Evolutionary conservation across 2,888 invertebrate genomes (phyloP).

Genomic region (Cataglyphis albicans): DNA sequence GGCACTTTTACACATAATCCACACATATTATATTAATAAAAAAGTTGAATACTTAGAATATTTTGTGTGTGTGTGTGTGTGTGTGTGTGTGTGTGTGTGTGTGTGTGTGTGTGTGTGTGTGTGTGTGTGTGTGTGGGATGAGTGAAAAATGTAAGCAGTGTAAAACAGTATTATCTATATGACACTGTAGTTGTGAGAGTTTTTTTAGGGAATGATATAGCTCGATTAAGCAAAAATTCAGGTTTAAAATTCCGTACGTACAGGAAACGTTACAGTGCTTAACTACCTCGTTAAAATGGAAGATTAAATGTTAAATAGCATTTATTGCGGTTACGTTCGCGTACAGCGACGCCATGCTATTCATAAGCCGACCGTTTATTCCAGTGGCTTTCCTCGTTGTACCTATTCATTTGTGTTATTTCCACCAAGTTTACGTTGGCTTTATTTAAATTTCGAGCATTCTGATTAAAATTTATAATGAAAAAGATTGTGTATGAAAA

Average conservation of each 20-base stretch:
- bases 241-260: slow-evolving; percentile 25
- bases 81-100: no score
- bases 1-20: neutral
- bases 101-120: no score
- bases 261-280: slow-evolving; percentile 40
- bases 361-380: slow-evolving; percentile 53
- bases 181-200: neutral
- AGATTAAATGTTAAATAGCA: slow-evolving; percentile 57
- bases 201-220: slow-evolving; percentile 29
- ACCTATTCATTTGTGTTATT: slow-evolving; percentile 55
- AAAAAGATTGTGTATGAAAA: neutral
- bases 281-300: slow-evolving; percentile 52
- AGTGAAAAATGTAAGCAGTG: neutral
- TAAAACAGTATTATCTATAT: neutral
- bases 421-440: slow-evolving; percentile 49
- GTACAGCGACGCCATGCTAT: slow-evolving; percentile 36
- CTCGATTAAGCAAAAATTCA: slow-evolving; percentile 43
- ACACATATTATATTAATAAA: neutral
- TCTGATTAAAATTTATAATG: slow-evolving; percentile 36
- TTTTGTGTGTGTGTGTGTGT: neutral
- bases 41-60: neutral
- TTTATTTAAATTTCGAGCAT: slow-evolving; percentile 56
- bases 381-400: slow-evolving; percentile 50
- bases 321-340: slow-evolving; percentile 47
- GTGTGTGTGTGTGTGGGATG: neutral